Conservation (phyloP, 2,113 vertebrate species). For the Neoarius graeffei region DNA sequence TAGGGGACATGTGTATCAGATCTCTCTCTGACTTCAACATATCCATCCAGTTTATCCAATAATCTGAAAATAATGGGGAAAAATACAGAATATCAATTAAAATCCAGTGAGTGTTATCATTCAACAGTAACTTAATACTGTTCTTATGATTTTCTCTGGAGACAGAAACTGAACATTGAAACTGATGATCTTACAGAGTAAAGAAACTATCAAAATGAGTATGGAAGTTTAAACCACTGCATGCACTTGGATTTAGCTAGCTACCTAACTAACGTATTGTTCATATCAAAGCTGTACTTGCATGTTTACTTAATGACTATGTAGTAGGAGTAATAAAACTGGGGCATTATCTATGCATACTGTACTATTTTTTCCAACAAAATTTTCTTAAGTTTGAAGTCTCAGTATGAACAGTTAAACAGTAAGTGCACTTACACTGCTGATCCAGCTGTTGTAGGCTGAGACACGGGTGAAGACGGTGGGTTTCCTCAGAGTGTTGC, state of each 20-base stretch:
- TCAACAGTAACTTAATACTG: not conserved
- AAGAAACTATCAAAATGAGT: not conserved
- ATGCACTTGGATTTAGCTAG: not conserved
- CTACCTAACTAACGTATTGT: not conserved
- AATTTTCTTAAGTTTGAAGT: not conserved
- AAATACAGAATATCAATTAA: not conserved
- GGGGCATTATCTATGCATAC: not conserved
- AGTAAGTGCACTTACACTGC: conserved; percentile 67
- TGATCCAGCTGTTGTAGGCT: conserved; percentile 84
- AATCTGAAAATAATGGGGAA: conserved; percentile 21
- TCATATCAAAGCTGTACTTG: not conserved
- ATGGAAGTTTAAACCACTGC: not conserved
- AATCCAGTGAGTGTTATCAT: not conserved
- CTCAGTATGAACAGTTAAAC: not conserved
- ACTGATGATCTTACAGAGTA: conserved; percentile 1
- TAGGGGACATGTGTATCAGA: conserved; percentile 1
- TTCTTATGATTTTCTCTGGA: not conserved
- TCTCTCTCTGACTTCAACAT: not conserved
- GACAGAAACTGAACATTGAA: not conserved
- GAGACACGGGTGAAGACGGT: conserved; percentile 90
- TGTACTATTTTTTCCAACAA: not conserved
- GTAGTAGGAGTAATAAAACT: not conserved
- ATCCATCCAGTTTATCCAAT: conserved; percentile 26
- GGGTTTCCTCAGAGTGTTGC: conserved; percentile 79
- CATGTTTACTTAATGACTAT: not conserved